Evolutionary conservation across 2,797 vertebrate species (phyloP).

Genomic region (Macropus fuliginosus): DNA sequence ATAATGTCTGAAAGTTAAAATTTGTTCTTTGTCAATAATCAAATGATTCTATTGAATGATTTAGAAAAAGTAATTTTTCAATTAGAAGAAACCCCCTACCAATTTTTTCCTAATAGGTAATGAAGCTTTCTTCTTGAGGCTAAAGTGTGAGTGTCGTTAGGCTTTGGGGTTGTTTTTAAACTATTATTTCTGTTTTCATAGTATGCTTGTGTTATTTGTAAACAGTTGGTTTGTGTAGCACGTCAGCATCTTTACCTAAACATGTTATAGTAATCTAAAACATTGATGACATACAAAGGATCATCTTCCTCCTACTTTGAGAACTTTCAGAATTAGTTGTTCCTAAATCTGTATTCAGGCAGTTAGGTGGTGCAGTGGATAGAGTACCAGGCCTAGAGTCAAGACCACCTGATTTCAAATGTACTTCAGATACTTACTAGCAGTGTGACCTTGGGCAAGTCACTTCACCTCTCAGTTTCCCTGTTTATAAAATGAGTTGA

Average conservation of each 20-base stretch:
- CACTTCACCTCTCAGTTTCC: background rate
- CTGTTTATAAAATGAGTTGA: background rate
- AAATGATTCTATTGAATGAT: constrained; percentile 2
- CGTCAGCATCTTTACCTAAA: background rate
- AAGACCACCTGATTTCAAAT: background rate
- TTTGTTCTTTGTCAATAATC: constrained; percentile 2
- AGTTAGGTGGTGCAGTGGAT: background rate
- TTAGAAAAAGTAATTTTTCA: constrained; percentile 43
- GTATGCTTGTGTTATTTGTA: constrained; percentile 26
- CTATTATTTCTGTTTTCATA: background rate
- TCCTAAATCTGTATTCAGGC: background rate
- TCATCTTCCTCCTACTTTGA: background rate
- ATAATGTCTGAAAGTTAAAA: background rate
- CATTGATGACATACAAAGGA: background rate
- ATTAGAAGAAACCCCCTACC: background rate
- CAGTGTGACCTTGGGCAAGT: background rate
- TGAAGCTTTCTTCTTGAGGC: constrained; percentile 12
- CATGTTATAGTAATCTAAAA: background rate
- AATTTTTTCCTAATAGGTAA: constrained; percentile 8
- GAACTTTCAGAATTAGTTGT: constrained; percentile 6
- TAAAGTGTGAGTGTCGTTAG: background rate
- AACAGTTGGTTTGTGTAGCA: background rate
- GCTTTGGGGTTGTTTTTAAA: background rate
- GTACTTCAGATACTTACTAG: background rate
- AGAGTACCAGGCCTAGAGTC: background rate